Percentiles rank a stretch among this genome's conserved stretches.
phyloP scores from a whole-genome alignment of 2,113 vertebrate genomes.

The Muscicapa adusta region DNA sequence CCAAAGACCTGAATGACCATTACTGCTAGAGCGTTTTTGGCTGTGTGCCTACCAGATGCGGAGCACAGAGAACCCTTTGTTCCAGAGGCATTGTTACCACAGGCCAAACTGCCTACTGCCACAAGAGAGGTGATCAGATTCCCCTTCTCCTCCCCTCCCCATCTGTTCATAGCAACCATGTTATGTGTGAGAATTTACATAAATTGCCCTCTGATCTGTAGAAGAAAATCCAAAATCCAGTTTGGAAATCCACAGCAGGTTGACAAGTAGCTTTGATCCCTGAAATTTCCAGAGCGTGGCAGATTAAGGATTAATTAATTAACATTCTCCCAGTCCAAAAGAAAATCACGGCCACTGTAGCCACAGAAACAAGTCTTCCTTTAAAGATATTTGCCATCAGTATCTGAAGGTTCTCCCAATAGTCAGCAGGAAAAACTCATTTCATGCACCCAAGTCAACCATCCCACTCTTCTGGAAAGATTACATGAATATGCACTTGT shows the following conservation, averaged over 20 bases:
- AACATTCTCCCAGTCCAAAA: conserved; percentile 12
- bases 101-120: conserved; percentile 51
- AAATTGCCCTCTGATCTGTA: conserved; percentile 57
- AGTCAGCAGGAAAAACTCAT: background rate
- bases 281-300: conserved; percentile 19
- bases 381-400: background rate
- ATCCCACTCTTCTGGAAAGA: background rate
- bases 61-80: conserved; percentile 66
- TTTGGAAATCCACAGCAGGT: conserved; percentile 44
- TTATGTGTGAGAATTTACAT: conserved; percentile 56
- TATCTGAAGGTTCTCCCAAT: background rate
- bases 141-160: conserved; percentile 61
- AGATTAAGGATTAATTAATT: conserved; percentile 62
- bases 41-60: conserved; percentile 57
- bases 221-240: conserved; percentile 65
- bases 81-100: conserved; percentile 56
- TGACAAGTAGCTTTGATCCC: conserved; percentile 53
- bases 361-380: background rate
- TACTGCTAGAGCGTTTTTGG: conserved; percentile 4
- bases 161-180: conserved; percentile 55
- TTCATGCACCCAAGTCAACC: background rate
- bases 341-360: background rate
- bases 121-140: conserved; percentile 65
- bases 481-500: background rate
- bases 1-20: conserved; percentile 45